Base-by-base conservation (phyloP, 2,113 vertebrate genomes). In the Eudyptes chrysolophus region DNA sequence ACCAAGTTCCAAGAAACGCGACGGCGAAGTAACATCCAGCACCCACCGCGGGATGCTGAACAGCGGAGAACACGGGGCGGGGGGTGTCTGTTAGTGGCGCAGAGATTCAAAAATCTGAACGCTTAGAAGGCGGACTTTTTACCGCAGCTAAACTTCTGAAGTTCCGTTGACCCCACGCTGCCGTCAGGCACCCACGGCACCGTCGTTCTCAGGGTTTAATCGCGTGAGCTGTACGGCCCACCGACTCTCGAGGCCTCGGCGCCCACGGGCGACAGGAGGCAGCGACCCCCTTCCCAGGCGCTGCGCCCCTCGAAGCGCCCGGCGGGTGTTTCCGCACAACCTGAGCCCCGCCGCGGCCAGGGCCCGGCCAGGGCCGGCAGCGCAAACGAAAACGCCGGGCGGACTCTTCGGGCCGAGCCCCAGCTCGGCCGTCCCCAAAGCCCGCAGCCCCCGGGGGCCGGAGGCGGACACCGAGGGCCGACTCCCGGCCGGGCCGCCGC, bases 211-310 rank as follows among this genome's bases (percentile, higher is more conserved):
- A 10, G 44, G 51, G 55, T 30, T 34, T 4, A 19, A 21, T 3
- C 6, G 2, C 3, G 14, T 9, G 1, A 19, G 24, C 36, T 5
- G 13, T 0, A 16, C 0, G 24, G 22, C 42, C 10, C 70, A 1
- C 4, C 36, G 6, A 3, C 57, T 36, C 4, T 2, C 10, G 14
- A 2, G 15, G 1, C 7, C 6, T 7, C 30, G 1, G 55, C n/a
- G 0, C 0, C 1, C 2, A 0, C 76, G 15, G 71, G 3, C 1
- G 34, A 10, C 16, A 16, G 10, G 0, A 13, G 25, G 44, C 30
- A 9, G 4, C 4, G 9, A 38, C 38, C 1, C 24, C 24, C 0
- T 57, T 11, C n/a, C 11, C 3, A 8, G 26, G 25, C 32, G 2
- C 36, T 6, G 3, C 1, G 1, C 24, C 3, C 34, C 69, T 11